A percentile compares a stretch with the other conserved stretches of the same genome.
Conservation (phyloP, 2,797 vertebrate genomes). For the Dallia pectoralis region DNA sequence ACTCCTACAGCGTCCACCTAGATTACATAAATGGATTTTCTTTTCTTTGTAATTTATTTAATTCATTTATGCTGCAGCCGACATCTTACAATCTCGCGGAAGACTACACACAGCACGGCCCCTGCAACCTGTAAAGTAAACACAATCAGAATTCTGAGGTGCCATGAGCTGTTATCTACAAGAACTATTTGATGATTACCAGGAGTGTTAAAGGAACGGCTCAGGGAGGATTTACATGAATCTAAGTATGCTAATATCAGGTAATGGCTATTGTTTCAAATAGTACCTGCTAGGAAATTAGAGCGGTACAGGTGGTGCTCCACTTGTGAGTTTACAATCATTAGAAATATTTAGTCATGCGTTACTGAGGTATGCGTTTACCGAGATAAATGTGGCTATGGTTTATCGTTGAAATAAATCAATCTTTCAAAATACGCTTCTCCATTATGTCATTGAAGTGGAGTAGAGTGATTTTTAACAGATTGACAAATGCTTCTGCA, state of each 20-base stretch:
- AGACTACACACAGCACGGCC: slow-evolving; percentile 20
- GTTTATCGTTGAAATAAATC: too few species aligned
- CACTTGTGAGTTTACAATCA: too few species aligned
- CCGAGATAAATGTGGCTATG: too few species aligned
- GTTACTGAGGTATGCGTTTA: too few species aligned
- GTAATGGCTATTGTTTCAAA: neutral
- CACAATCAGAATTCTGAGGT: slow-evolving; percentile 2
- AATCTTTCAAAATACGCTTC: too few species aligned
- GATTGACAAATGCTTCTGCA: too few species aligned
- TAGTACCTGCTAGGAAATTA: too few species aligned
- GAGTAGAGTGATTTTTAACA: too few species aligned
- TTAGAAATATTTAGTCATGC: too few species aligned
- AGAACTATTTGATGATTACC: too few species aligned
- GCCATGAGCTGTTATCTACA: neutral
- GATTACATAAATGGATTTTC: slow-evolving; percentile 35
- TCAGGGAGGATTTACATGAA: neutral
- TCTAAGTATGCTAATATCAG: neutral
- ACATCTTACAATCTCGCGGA: slow-evolving; percentile 24
- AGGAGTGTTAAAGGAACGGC: neutral
- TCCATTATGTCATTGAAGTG: too few species aligned
- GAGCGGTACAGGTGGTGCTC: too few species aligned
- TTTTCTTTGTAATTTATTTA: slow-evolving; percentile 36
- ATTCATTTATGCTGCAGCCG: slow-evolving; percentile 44
- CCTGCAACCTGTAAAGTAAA: slow-evolving; percentile 10
- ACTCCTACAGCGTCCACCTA: slow-evolving; percentile 5